Conservation (phyloP, 1,140 invertebrate genomes). For the Rhyzopertha dominica region DNA sequence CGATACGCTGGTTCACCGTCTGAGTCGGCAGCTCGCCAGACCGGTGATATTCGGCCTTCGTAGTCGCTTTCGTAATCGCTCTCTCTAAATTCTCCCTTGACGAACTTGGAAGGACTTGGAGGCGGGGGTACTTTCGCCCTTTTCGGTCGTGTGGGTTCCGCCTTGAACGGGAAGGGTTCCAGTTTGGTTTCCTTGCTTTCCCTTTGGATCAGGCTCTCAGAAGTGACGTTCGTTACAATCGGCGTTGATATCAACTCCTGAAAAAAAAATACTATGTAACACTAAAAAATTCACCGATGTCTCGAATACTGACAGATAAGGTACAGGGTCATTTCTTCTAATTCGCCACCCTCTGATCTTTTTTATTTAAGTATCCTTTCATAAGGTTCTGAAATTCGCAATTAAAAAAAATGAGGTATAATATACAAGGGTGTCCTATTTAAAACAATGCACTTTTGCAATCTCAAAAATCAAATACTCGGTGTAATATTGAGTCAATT, state of each 20-base stretch:
- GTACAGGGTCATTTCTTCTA: no score
- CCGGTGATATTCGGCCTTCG: constrained; percentile 57
- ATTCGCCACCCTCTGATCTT: no score
- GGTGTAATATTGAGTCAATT: no score
- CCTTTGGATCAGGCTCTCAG: constrained; percentile 32
- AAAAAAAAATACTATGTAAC: constrained; percentile 17
- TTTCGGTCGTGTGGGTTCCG: constrained; percentile 42
- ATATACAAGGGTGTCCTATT: no score
- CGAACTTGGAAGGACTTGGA: constrained; percentile 60
- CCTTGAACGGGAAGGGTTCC: constrained; percentile 50
- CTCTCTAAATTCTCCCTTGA: constrained; percentile 63
- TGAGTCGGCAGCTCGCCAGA: constrained; percentile 55
- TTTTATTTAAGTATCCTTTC: no score
- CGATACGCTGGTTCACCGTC: constrained; percentile 53
- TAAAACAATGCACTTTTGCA: no score
- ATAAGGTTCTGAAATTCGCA: no score
- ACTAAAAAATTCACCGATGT: background rate
- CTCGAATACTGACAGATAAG: no score
- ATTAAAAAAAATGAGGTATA: no score
- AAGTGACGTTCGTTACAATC: constrained; percentile 42
- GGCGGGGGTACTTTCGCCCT: constrained; percentile 44
- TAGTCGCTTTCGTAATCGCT: constrained; percentile 73
- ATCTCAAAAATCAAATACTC: no score
- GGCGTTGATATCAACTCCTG: constrained; percentile 46
- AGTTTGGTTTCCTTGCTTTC: constrained; percentile 43